Evolutionary conservation across 2,113 vertebrate genomes (phyloP), one percentile per base, ranked within the genome.

Genomic region (Calidris pygmaea): DNA sequence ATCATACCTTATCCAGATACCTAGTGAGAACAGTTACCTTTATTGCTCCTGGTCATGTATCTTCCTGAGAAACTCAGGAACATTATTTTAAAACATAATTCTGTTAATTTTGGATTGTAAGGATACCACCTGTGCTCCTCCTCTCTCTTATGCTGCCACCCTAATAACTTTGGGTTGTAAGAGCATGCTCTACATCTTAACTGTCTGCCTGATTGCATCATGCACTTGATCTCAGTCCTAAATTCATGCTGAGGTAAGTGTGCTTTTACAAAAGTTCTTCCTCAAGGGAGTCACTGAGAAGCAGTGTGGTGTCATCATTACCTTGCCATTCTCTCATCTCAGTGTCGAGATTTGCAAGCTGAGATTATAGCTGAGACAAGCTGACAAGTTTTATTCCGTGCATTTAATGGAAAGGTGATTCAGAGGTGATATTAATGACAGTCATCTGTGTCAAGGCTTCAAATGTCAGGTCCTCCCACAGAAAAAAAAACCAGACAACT

Each of bases 21-120:
- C 73, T 47, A 52, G 50, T 74, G 92, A 89, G 96, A 96, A 96
- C 86, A 91, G 81, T 29, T 84, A 70, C 56, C 81, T 92, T 94
- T 77, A 81, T 92, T 0, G 1, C 21, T 89, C 21, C 83, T 48
- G 39, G 62, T 71, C 55, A 53, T 9, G 20, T 16, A 74, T 48
- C 26, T 72, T 59, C 60, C 75, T 30, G 34, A 85, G 87, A 89
- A 93, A 80, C 32, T 27, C 2, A 5, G 58, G 34, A 86, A 74
- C 7, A 12, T 34, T 66, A 62, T 73, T 95, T 93, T 29, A 89
- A 87, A 86, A 74, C 7, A 47, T 18, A 71, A 80, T 72, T 82
- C 23, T 84, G 66, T 84, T 96, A 84, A 90, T 95, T 90, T n/a
- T 59, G 29, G 37, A 73, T 94, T 83, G 66, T 29, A 88, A 55